phyloP scores from a whole-genome alignment of 2,888 invertebrate genomes.

The Mamestra brassicae region DNA sequence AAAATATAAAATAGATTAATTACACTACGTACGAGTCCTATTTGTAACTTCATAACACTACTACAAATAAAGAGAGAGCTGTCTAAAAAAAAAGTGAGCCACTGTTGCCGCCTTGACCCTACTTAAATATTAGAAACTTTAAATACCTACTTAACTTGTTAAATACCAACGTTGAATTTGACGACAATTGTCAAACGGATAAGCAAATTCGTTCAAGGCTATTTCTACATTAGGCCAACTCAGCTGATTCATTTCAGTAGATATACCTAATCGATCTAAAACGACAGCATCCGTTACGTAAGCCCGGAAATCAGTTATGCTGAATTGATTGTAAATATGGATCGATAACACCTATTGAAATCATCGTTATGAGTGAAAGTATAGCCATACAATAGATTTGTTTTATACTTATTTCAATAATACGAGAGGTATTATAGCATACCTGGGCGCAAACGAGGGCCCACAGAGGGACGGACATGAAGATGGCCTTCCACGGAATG shows the following conservation, averaged over 20 bases:
- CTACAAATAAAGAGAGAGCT: too few species aligned
- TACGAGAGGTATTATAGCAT: conserved; percentile 34
- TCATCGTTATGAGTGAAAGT: conserved; percentile 23
- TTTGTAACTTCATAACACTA: too few species aligned
- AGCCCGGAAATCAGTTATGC: conserved; percentile 13
- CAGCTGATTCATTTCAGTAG: conserved; percentile 4
- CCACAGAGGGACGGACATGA: conserved; percentile 93
- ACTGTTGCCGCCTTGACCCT: too few species aligned
- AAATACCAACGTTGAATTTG: conserved; percentile 15
- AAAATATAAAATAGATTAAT: too few species aligned
- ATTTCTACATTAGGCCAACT: conserved; percentile 5
- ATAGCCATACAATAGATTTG: conserved; percentile 29
- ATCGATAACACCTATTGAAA: conserved; percentile 40
- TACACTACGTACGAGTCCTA: too few species aligned
- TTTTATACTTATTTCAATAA: conserved; percentile 35
- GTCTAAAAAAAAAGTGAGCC: too few species aligned
- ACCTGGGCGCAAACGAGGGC: conserved; percentile 94
- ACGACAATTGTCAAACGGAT: conserved; percentile 18
- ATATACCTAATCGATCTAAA: conserved; percentile 1
- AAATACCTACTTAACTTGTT: neutral
- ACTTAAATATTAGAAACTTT: too few species aligned
- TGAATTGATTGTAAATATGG: conserved; percentile 36
- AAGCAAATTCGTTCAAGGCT: conserved; percentile 46
- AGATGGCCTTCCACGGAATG: conserved; percentile 94
- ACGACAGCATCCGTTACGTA: neutral